These are phyloP conservation scores for Ciconia maguari DNA, from an alignment of 2,113 vertebrate genomes.

Conservation along the genomic window DNA sequence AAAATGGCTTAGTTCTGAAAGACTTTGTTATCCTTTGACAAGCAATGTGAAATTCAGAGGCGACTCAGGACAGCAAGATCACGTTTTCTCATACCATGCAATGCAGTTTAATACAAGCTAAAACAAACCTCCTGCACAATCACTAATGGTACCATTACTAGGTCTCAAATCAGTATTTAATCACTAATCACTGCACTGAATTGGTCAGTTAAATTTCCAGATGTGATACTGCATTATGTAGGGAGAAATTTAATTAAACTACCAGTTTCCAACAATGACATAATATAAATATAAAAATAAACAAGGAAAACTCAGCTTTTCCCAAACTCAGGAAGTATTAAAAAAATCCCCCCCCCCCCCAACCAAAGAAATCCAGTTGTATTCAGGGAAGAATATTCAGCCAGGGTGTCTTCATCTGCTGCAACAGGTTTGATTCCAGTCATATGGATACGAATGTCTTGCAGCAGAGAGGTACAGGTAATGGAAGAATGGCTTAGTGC, in stretches of 20 bases:
- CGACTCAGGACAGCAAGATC: neutral
- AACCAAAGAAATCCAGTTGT: neutral
- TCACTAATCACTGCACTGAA: neutral
- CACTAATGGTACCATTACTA: neutral
- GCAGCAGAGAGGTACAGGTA: neutral
- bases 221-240: neutral
- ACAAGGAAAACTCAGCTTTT: neutral
- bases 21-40: neutral
- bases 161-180: slow-evolving; percentile 1
- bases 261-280: neutral
- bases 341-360: neutral
- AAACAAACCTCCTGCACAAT: neutral
- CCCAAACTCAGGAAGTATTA: neutral
- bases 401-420: neutral
- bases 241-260: neutral
- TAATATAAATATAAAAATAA: neutral
- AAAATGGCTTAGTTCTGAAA: neutral
- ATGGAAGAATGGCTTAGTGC: neutral
- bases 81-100: neutral
- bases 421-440: neutral
- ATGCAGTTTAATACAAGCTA: neutral
- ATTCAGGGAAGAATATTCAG: neutral
- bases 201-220: neutral
- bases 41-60: neutral
- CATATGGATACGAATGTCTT: neutral